phyloP scores from a whole-genome alignment of 2,113 vertebrate species.

The Eptesicus fuscus region DNA sequence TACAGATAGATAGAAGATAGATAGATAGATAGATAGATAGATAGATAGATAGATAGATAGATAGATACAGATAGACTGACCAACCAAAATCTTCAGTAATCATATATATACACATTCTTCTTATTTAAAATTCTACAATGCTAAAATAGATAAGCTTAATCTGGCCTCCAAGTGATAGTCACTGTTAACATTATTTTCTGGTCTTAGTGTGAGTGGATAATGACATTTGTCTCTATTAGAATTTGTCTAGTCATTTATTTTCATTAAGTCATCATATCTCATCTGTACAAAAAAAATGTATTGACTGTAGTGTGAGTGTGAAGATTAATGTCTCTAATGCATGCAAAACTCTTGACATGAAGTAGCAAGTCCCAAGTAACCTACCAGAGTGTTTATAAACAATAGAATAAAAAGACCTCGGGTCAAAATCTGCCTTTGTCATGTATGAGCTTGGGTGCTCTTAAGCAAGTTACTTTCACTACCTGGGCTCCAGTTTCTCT shows the following conservation, averaged over 20 bases:
- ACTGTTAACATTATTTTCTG: neutral
- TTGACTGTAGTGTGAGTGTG: neutral
- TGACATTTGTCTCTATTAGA: neutral
- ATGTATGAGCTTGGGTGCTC: neutral
- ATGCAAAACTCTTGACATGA: neutral
- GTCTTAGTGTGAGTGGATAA: neutral
- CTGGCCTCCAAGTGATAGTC: neutral
- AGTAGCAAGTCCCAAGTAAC: neutral
- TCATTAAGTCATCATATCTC: neutral
- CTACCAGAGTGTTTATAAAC: neutral
- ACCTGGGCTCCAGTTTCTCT: neutral
- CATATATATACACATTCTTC: neutral
- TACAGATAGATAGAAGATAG: neutral
- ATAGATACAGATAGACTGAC: no score
- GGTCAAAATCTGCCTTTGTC: neutral
- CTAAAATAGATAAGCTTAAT: neutral
- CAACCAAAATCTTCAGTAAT: no score
- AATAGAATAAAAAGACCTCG: neutral
- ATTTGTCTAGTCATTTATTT: neutral
- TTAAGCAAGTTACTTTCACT: neutral
- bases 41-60: neutral
- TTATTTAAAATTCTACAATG: neutral
- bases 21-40: neutral
- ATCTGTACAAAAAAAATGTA: neutral
- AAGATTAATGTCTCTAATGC: neutral